These are phyloP conservation scores for Styela clava DNA, from an alignment of 23 tunicate species.

Conservation along the genomic window DNA sequence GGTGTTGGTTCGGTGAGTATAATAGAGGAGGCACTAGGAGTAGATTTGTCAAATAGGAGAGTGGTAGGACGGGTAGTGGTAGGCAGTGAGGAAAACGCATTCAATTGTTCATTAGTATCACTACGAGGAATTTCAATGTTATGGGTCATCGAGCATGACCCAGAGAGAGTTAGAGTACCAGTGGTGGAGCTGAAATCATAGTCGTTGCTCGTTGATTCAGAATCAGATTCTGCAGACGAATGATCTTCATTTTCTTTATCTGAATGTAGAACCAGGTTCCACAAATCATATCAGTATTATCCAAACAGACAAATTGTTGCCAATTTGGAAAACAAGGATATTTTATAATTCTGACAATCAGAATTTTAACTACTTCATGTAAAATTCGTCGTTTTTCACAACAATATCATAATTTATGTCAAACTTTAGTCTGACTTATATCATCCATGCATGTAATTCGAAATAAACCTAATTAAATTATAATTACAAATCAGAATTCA, in stretches of 20 bases:
- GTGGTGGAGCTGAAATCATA: slow-evolving; percentile 30
- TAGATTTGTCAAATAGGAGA: neutral
- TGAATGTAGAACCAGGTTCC: slow-evolving; percentile 7
- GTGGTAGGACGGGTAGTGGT: slow-evolving; percentile 8
- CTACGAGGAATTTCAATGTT: neutral
- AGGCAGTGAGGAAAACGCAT: slow-evolving; percentile 14
- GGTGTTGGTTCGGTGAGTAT: neutral
- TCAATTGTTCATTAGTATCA: slow-evolving; percentile 7
- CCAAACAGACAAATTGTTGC: too few species aligned
- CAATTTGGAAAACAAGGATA: too few species aligned
- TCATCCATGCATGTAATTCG: too few species aligned
- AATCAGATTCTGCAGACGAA: slow-evolving; percentile 11
- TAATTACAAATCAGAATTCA: too few species aligned
- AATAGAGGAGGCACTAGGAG: neutral
- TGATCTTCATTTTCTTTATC: slow-evolving; percentile 11
- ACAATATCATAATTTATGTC: too few species aligned
- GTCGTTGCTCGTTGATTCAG: slow-evolving; percentile 1
- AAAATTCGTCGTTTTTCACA: too few species aligned
- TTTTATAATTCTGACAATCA: too few species aligned
- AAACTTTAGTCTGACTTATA: too few species aligned
- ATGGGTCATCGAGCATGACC: slow-evolving; percentile 9
- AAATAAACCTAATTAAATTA: too few species aligned
- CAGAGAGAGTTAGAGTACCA: slow-evolving; percentile 13
- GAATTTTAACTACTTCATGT: too few species aligned
- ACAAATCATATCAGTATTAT: too few species aligned